These are phyloP conservation scores for Propithecus perrieri DNA, from an alignment of 2,797 vertebrate genomes.

Conservation along the genomic window DNA sequence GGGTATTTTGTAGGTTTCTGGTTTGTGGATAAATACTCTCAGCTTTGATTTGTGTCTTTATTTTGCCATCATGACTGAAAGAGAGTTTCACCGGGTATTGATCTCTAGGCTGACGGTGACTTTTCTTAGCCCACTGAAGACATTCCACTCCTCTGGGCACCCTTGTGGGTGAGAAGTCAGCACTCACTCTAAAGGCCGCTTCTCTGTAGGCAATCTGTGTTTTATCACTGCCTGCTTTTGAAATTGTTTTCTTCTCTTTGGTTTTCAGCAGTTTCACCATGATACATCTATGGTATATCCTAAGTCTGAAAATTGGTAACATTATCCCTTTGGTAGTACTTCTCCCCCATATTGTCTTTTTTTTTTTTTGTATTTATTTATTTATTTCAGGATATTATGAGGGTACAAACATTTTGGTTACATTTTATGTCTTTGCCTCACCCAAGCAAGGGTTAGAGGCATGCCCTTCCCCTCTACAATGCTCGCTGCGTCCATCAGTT, in stretches of 20 bases:
- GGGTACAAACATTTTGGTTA: no score
- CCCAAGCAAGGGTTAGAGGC: no score
- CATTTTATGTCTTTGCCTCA: no score
- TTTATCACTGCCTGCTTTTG: background rate
- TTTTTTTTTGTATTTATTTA: no score
- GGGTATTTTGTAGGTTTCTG: background rate
- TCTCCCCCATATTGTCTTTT: background rate
- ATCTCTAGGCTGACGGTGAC: background rate
- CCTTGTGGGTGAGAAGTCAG: background rate
- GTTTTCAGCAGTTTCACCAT: background rate
- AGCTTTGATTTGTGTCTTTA: background rate
- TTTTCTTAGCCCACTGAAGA: background rate
- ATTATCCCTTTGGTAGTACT: background rate
- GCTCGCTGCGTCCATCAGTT: no score
- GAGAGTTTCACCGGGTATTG: background rate
- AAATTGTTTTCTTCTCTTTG: background rate
- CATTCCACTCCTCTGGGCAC: background rate
- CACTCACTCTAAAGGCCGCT: background rate
- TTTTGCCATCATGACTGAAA: background rate
- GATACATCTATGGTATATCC: background rate
- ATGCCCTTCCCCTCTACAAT: no score
- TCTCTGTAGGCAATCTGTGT: background rate
- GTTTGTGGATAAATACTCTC: background rate
- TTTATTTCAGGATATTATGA: no score
- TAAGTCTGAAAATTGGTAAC: background rate